Evolutionary conservation across 2,888 invertebrate species (phyloP), one percentile per base, ranked within the genome.

Genomic region (Palloptera scutellata): DNA sequence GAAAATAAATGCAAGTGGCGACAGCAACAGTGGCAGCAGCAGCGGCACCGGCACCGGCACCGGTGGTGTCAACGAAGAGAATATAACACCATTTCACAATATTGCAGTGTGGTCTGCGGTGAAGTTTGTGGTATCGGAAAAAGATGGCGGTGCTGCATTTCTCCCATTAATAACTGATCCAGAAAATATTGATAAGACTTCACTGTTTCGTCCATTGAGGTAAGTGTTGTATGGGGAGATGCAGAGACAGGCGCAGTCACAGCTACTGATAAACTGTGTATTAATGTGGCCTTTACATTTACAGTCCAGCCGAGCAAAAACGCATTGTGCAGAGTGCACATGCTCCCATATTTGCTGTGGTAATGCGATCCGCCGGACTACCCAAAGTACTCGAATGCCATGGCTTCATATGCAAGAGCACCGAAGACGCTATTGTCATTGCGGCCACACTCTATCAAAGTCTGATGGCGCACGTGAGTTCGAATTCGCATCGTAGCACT

Each of bases 21-120:
- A 15, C 3, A 60, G 52, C 48, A 64, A 43, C 88, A 89, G 20
- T 88, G 88, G 41, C 89, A 90, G 73, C 79, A 89, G 80, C 62
- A 61, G 1, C 62, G 62, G 58, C 13, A 68, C 0, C 88, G 75
- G 13, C 45, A 45, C 10, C 45, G 17, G 74, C 13, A 77, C 75
- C 11, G 71, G 45, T 48, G 63, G 55, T 11, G 61, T n/a, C 20
- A 70, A 20, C 40, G 80, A 83, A 17, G 70, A 74, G 11, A 76
- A 89, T 77, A 83, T 92, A 63, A 95, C 95, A 79, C 93, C 95
- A 1, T 96, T 95, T 79, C 92, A 95, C 19, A 92, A 94, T 57
- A 96, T 96, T 83, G 95, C 95, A 1, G 95, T 96, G 1, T 96
- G 96, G 96, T 95, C 95, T 17, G 95, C 95, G 0, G 91, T 96